phyloP scores from a whole-genome alignment of 2,113 vertebrate species.

The Coregonus clupeaformis region DNA sequence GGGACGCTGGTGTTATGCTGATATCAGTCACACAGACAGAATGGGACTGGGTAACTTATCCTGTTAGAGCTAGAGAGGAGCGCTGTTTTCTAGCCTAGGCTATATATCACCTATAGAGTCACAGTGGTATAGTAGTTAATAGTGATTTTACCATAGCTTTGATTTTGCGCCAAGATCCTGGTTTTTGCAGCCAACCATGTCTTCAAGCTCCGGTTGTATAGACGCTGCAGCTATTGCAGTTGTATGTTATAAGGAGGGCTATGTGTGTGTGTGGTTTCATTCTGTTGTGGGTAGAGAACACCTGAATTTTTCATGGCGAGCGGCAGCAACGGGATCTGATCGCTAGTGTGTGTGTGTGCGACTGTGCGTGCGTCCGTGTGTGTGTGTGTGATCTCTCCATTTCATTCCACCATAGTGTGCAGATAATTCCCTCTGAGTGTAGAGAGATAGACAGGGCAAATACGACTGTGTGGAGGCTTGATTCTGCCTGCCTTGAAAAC shows the following conservation, averaged over 20 bases:
- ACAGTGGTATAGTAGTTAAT: no score
- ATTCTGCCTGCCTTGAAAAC: background rate
- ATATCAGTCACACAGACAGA: background rate
- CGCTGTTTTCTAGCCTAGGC: no score
- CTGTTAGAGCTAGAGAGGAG: no score
- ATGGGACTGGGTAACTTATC: background rate
- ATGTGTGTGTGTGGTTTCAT: background rate
- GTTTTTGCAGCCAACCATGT: background rate
- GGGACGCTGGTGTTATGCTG: no score
- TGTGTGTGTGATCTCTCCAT: background rate
- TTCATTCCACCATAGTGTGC: background rate
- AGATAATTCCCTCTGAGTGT: background rate
- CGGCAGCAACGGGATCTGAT: background rate
- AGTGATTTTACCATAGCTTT: no score
- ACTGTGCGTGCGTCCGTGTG: no score
- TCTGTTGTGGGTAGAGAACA: background rate
- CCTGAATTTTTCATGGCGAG: slow-evolving; percentile 1
- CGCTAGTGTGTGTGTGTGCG: no score
- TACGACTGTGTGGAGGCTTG: background rate
- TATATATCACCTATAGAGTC: no score
- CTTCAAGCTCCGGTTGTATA: no score
- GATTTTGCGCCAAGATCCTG: background rate
- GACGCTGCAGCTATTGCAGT: no score
- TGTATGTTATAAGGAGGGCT: background rate
- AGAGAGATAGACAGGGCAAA: background rate